Evolutionary conservation across 2,113 vertebrate species (phyloP).

Genomic region (Oncorhynchus kisutch): DNA sequence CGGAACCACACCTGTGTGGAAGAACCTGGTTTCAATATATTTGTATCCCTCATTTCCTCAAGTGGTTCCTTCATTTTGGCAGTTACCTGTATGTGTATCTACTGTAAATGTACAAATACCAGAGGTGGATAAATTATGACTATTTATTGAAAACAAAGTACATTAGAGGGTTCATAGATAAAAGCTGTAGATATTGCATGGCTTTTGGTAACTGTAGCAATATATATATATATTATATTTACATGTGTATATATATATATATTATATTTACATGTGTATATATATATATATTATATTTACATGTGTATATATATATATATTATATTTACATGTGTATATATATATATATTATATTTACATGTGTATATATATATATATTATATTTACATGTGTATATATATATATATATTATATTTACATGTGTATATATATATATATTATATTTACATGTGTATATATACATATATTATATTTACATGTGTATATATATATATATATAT

Average conservation of each 20-base stretch:
- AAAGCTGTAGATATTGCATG: constrained; percentile 73
- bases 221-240: constrained; percentile 40
- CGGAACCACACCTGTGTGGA: too few species aligned
- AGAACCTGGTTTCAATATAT: too few species aligned
- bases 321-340: constrained; percentile 19
- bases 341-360: constrained; percentile 33
- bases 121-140: constrained; percentile 70
- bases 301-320: constrained; percentile 27
- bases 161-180: constrained; percentile 67
- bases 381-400: not conserved
- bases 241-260: constrained; percentile 28
- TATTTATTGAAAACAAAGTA: constrained; percentile 76
- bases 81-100: constrained; percentile 43
- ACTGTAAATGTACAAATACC: constrained; percentile 55
- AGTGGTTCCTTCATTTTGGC: too few species aligned
- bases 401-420: too few species aligned
- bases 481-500: constrained; percentile 11
- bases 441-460: constrained; percentile 19
- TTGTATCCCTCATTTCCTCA: too few species aligned
- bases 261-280: too few species aligned
- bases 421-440: constrained; percentile 47
- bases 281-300: constrained; percentile 23
- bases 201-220: constrained; percentile 66
- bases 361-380: constrained; percentile 14
- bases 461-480: not conserved